Evolutionary conservation across 2,888 invertebrate genomes (phyloP).

Genomic region (Stenotaenia linearis): DNA sequence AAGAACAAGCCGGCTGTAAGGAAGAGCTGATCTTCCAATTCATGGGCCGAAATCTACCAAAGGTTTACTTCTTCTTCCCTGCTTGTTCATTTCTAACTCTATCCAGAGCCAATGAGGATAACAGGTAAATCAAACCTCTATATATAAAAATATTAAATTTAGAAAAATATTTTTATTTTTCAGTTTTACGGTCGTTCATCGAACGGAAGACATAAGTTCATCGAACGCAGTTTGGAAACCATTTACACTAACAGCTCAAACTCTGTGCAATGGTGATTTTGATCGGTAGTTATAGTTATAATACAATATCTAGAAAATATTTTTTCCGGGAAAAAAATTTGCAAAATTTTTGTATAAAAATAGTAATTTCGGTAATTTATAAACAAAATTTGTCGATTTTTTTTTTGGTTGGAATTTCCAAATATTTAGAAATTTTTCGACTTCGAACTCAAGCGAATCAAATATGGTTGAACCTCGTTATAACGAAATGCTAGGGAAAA

Average conservation of each 20-base stretch:
- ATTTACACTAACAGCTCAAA: conserved; percentile 49
- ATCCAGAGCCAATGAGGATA: conserved; percentile 43
- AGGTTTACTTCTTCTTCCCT: conserved; percentile 42
- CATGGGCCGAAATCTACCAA: conserved; percentile 43
- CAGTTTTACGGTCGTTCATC: conserved; percentile 47
- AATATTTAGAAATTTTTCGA: not conserved
- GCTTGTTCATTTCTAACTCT: conserved; percentile 47
- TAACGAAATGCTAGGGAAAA: no score
- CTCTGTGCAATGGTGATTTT: conserved; percentile 54
- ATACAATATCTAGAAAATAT: no score
- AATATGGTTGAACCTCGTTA: no score
- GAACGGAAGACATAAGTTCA: conserved; percentile 50
- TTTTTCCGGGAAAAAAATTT: no score
- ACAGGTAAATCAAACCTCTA: not conserved
- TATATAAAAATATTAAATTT: not conserved
- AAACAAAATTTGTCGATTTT: no score
- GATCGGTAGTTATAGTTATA: conserved; percentile 43
- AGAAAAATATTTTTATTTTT: not conserved
- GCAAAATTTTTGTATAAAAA: no score
- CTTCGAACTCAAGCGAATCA: no score
- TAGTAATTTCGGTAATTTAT: no score
- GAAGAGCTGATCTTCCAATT: conserved; percentile 46
- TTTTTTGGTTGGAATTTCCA: not conserved
- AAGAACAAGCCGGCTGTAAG: conserved; percentile 46
- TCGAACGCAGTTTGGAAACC: conserved; percentile 50